Base-by-base conservation (phyloP, 1,140 invertebrate species). In the Brachionus sp. region DNA sequence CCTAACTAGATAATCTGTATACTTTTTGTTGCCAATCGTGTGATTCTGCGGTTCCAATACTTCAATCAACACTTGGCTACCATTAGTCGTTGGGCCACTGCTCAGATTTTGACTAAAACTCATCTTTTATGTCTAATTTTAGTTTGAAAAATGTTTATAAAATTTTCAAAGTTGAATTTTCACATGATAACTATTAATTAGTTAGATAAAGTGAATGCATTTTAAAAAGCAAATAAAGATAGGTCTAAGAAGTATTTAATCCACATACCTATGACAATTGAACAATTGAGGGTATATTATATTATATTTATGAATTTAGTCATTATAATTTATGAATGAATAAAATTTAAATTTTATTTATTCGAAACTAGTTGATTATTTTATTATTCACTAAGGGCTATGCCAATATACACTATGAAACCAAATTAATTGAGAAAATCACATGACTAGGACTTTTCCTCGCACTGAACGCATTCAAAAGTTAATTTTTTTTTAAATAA, bases 1-100 rank as follows among this genome's bases (percentile, higher is more conserved):
- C 88, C 95, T 92, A 86, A 99, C 95, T 93, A 99, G 97, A 88
- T 99, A 99, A 91, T 99, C 98, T 50, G 98, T 99, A 89, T 98
- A 99, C 86, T 97, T 91, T 90, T 98, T 98, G 88, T 97, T 98
- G 1, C 88, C 88, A 85, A 98, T 93, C 84, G 95, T 96, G 86
- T 97, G 96, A 84, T 97, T 99, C 85, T 98, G 93, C 83, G 97
- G 96, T 91, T 98, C 98, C 86, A 96, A 93, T 85, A 99, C 95
- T 91, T 99, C 98, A 87, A 99, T 99, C 91, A 99, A 97, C 85
- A 99, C 92, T 89, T 99, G 99, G 91, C 99, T 75, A n/a, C 16
- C 46, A 23, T 46, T 44, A n/a, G 35, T 16, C 25, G 64, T 33
- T 6, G 42, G 29, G 5, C 42, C 42, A n/a, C 19, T 10, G 12